Conservation (phyloP, 2,888 invertebrate genomes). For the Drosophila cracens region DNA sequence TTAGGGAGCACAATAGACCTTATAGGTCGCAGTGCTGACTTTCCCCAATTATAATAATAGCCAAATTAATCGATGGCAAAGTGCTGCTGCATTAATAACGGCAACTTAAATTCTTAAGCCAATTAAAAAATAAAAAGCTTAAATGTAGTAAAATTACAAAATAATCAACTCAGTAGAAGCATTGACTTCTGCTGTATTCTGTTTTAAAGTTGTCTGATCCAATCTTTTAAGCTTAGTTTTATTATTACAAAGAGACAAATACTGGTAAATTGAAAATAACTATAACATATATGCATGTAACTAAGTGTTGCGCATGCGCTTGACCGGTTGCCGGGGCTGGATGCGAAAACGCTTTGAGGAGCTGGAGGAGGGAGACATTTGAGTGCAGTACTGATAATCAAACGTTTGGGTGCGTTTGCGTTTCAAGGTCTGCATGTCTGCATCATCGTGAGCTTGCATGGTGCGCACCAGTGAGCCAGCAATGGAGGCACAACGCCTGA, state of each 20-base stretch:
- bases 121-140: neutral
- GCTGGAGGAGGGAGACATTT: constrained; percentile 64
- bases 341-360: constrained; percentile 83
- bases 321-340: constrained; percentile 82
- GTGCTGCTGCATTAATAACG: neutral
- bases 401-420: constrained; percentile 81
- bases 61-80: neutral
- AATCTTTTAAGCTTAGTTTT: neutral
- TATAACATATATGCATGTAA: neutral
- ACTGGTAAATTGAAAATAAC: neutral
- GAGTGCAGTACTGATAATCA: constrained; percentile 62
- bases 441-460: constrained; percentile 59
- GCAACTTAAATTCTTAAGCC: neutral
- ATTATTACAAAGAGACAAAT: constrained; percentile 1
- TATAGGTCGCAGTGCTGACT: no score
- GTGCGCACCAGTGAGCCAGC: constrained; percentile 82
- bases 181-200: neutral
- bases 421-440: constrained; percentile 66
- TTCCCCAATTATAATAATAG: no score
- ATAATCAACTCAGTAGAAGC: neutral
- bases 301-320: constrained; percentile 82
- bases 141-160: neutral
- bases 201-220: neutral
- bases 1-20: neutral
- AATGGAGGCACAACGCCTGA: constrained; percentile 82